phyloP scores from a whole-genome alignment of 1,140 invertebrate genomes.

The Cydia fagiglandana region DNA sequence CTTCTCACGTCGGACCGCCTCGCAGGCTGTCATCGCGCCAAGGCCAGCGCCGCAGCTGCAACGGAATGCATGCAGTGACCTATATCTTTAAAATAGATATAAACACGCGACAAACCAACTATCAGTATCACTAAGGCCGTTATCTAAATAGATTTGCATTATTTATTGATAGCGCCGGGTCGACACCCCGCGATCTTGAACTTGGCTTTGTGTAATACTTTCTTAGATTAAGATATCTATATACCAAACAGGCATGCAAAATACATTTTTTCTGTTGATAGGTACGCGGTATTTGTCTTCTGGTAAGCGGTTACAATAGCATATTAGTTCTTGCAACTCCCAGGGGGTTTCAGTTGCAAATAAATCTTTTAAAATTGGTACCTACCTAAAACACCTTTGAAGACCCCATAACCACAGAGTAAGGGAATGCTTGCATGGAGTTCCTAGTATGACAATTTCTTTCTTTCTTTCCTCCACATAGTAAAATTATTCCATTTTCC shows the following conservation, averaged over 20 bases:
- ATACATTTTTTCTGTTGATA: too few species aligned
- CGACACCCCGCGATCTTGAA: slow-evolving; percentile 19
- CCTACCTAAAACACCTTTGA: too few species aligned
- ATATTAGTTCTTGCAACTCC: neutral
- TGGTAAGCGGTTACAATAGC: neutral
- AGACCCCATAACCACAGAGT: too few species aligned
- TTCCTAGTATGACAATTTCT: too few species aligned
- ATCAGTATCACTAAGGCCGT: neutral
- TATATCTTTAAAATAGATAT: slow-evolving; percentile 27
- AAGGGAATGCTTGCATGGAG: too few species aligned
- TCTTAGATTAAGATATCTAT: neutral
- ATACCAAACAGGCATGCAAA: too few species aligned
- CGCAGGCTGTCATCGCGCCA: slow-evolving; percentile 17
- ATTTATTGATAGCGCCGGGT: slow-evolving; percentile 18
- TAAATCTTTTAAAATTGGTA: too few species aligned
- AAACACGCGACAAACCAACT: slow-evolving; percentile 12
- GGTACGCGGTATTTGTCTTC: neutral
- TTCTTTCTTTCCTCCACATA: too few species aligned
- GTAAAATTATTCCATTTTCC: too few species aligned
- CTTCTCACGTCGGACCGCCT: neutral
- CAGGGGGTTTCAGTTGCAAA: too few species aligned
- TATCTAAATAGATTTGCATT: slow-evolving; percentile 30
- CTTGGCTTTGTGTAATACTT: slow-evolving; percentile 16
- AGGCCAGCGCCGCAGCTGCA: slow-evolving; percentile 4
- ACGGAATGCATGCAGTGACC: slow-evolving; percentile 21